Conservation (phyloP, 1,140 invertebrate species). For the Drosophila dunni region DNA sequence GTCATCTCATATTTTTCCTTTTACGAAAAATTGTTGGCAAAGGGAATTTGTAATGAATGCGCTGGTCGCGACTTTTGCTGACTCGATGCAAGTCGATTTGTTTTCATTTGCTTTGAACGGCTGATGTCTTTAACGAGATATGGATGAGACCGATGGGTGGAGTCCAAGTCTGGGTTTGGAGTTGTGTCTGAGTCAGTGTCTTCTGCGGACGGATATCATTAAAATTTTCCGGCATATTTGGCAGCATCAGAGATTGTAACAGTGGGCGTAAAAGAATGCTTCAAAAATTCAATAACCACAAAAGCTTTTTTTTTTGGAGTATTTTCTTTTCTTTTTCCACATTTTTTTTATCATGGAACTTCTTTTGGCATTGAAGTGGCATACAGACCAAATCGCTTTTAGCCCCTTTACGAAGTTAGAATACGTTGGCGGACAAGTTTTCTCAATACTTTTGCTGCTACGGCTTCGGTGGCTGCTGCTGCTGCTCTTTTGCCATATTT, state of each 20-base stretch:
- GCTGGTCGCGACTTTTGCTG: conserved; percentile 62
- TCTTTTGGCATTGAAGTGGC: conserved; percentile 36
- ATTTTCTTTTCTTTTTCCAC: conserved; percentile 11
- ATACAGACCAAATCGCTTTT: conserved; percentile 56
- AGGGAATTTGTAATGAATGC: conserved; percentile 52
- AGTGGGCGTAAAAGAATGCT: conserved; percentile 22
- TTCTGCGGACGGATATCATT: conserved; percentile 65
- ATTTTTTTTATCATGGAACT: conserved; percentile 19
- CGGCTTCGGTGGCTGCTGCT: background rate
- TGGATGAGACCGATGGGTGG: background rate
- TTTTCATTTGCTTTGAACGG: conserved; percentile 52
- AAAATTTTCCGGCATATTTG: conserved; percentile 77
- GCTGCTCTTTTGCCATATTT: conserved; percentile 60
- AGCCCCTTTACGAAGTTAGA: conserved; percentile 63
- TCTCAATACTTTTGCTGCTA: conserved; percentile 12
- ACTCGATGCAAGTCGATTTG: conserved; percentile 56
- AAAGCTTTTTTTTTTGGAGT: conserved; percentile 65
- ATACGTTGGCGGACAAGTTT: conserved; percentile 40
- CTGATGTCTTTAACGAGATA: conserved; percentile 18
- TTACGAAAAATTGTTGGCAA: conserved; percentile 16
- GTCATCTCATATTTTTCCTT: conserved; percentile 5
- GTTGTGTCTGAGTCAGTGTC: conserved; percentile 8
- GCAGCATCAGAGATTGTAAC: conserved; percentile 49
- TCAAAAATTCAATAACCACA: conserved; percentile 66
- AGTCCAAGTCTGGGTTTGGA: background rate